Base-by-base conservation (phyloP, 2,113 vertebrate genomes). In the Crotalus helleri region DNA sequence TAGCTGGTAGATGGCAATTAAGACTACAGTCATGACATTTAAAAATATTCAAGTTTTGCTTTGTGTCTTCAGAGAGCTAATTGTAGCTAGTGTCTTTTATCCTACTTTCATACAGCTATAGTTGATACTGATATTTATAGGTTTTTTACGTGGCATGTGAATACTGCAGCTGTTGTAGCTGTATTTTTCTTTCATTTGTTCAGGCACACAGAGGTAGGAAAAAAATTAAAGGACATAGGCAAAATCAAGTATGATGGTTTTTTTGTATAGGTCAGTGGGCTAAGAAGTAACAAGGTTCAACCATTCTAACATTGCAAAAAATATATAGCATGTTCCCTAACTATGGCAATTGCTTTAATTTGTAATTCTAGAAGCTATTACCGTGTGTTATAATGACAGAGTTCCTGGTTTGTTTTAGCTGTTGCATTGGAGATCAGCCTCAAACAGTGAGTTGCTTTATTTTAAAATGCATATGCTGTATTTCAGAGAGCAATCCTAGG, bases 341-440 rank as follows among this genome's bases (percentile, higher is more conserved):
- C 44, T 15, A 44, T 94, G 91, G 59, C 93, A 5, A 94, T 87
- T 81, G 46, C 90, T 93, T 57, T 46, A 44, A 69, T n/a, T 8
- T 33, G 26, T 85, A 54, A 26, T 24, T 88, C 26, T 95, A 49
- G 33, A 92, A 88, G 58, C 92, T 61, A 9, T 57, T 88, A 0
- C 92, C 61, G 92, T 91, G 92, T 87, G 90, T 95, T 85, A 97
- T 55, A 96, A 99, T 99, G 98, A 98, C 98, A 59, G 98, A 99
- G 95, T 97, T 97, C 93, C 94, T 97, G 88, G 95, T 97, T 92
- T 98, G 97, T 93, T 97, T 98, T 90, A 97, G 95, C 0, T 97
- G 97, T 95, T 97, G 97, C 91, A 97, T 95, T 88, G 98, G 98
- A 92, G 98, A 98, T 94, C 98, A 98, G 96, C 98, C 98, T 21